A percentile compares a stretch with the other conserved stretches of the same genome.
Evolutionary conservation across 2,888 invertebrate species (phyloP).

Genomic region (Heliconius charithonia): DNA sequence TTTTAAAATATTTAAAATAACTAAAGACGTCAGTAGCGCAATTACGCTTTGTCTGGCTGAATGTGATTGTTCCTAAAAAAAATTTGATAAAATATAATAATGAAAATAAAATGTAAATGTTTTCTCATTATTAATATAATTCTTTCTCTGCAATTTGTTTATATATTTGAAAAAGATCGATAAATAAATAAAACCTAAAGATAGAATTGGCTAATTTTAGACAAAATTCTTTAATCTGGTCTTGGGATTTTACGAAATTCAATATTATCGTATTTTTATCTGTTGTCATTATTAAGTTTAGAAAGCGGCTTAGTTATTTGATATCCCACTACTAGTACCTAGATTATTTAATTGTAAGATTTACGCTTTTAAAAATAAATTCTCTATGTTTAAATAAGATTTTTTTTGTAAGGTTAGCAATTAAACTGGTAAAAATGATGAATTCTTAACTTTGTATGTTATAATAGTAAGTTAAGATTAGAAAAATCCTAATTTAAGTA

Average conservation of each 20-base stretch:
- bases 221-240: slow-evolving; percentile 28
- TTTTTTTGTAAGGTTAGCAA: neutral
- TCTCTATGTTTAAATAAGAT: neutral
- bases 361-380: neutral
- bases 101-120: no score
- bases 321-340: neutral
- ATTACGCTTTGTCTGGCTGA: neutral
- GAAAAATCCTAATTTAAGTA: no score
- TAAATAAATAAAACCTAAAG: no score
- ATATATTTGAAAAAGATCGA: neutral
- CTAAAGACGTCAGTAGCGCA: neutral
- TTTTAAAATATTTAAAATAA: neutral
- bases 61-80: neutral
- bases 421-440: no score
- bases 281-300: slow-evolving; percentile 21
- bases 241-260: slow-evolving; percentile 30
- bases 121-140: no score
- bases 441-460: no score
- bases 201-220: slow-evolving; percentile 4
- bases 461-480: no score
- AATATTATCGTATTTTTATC: slow-evolving; percentile 33
- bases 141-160: neutral
- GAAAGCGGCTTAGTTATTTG: slow-evolving; percentile 36
- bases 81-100: no score
- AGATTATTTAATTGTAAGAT: neutral